Evolutionary conservation across 2,113 vertebrate species (phyloP).

Genomic region (Ptilorrhoa leucosticta): DNA sequence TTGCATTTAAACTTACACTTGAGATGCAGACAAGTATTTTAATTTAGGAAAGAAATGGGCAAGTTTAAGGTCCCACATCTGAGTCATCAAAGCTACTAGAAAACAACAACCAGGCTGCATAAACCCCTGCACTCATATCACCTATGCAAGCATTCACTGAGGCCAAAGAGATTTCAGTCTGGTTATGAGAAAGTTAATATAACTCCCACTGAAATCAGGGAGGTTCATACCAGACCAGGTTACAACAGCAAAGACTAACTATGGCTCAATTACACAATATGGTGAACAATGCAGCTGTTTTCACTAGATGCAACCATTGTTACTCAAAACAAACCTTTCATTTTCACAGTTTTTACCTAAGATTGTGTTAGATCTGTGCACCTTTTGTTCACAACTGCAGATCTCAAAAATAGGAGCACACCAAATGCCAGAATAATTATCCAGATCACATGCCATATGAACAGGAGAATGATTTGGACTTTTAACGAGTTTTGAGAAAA

Average conservation of each 20-base stretch:
- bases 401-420: not conserved
- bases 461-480: not conserved
- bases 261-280: not conserved
- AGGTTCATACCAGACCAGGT: not conserved
- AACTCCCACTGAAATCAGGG: not conserved
- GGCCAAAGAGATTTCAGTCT: not conserved
- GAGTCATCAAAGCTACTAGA: not conserved
- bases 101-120: not conserved
- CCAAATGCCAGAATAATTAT: not conserved
- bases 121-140: not conserved
- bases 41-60: not conserved
- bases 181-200: not conserved
- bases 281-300: not conserved
- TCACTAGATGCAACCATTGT: not conserved
- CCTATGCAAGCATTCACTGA: not conserved
- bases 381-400: not conserved
- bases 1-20: not conserved
- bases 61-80: not conserved
- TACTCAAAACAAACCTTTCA: not conserved
- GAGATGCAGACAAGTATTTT: not conserved
- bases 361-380: not conserved
- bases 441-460: not conserved
- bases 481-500: not conserved
- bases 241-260: not conserved
- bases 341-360: not conserved